phyloP scores from a whole-genome alignment of 2,113 vertebrate genomes.

The Galemys pyrenaicus region DNA sequence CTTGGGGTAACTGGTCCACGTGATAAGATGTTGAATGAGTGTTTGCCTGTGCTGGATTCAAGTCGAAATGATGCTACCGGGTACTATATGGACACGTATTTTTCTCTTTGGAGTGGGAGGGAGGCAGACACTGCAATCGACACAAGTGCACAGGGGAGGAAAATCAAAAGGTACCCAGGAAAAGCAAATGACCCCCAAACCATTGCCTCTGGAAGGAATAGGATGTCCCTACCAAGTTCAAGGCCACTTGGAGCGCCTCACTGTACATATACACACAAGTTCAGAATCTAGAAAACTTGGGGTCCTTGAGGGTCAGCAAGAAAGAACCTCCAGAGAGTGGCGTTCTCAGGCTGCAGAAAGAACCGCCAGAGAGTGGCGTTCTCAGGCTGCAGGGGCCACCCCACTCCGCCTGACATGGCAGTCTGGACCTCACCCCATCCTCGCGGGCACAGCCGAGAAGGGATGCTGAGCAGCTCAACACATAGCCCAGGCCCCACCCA shows the following conservation, averaged over 20 bases:
- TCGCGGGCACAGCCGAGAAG: background rate
- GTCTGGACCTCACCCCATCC: background rate
- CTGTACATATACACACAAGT: no score
- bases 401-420: no score
- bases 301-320: fast-evolving
- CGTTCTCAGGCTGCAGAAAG: background rate
- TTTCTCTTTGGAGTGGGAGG: constrained; percentile 36
- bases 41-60: background rate
- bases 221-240: background rate
- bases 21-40: background rate
- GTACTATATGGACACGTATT: background rate
- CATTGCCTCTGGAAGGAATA: background rate
- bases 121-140: background rate
- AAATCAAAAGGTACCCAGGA: background rate
- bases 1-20: background rate
- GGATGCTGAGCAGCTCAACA: background rate
- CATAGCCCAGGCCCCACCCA: no score
- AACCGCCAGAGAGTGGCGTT: background rate
- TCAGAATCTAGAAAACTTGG: background rate
- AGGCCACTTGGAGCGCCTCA: no score
- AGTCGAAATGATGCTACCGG: background rate
- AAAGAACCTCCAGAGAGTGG: background rate
- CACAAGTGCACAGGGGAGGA: background rate
- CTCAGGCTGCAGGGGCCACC: fast-evolving
- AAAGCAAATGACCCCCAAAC: background rate